These are phyloP conservation scores for Acropora yongei DNA, from an alignment of 64 coral and sea anemone genomes.

Conservation along the genomic window DNA sequence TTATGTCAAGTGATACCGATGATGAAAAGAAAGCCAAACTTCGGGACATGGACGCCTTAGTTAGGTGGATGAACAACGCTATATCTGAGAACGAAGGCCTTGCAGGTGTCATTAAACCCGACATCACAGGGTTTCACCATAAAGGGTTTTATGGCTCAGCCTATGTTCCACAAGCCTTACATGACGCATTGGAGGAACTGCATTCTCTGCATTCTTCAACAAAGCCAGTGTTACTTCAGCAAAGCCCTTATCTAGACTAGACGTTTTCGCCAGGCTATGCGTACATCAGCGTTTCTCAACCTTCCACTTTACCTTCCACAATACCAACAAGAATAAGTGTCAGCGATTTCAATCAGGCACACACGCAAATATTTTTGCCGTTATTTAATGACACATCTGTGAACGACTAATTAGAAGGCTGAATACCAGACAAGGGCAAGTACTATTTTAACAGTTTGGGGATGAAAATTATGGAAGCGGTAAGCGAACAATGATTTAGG, in stretches of 20 bases:
- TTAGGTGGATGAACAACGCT: conserved; percentile 34
- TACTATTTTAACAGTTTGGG: conserved; percentile 52
- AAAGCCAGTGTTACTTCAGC: neutral
- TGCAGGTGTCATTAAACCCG: conserved; percentile 68
- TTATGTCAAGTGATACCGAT: too few species aligned
- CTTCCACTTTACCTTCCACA: neutral
- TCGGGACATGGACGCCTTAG: too few species aligned
- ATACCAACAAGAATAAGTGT: neutral
- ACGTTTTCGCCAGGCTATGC: conserved; percentile 18
- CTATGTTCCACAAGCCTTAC: conserved; percentile 53
- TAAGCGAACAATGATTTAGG: neutral
- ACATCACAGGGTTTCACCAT: conserved; percentile 73
- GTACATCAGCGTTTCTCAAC: conserved; percentile 41
- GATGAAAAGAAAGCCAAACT: too few species aligned
- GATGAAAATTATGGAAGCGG: conserved; percentile 26
- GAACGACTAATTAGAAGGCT: neutral
- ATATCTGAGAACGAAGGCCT: conserved; percentile 60
- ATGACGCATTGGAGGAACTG: conserved; percentile 49
- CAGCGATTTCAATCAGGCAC: neutral
- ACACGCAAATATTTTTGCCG: conserved; percentile 24
- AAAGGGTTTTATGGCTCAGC: conserved; percentile 66
- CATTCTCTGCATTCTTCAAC: conserved; percentile 33
- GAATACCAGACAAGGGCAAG: neutral
- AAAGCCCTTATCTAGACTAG: neutral
- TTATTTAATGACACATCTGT: neutral